Conservation (phyloP, 2,113 vertebrate genomes). For the Rhinolophus sinicus region DNA sequence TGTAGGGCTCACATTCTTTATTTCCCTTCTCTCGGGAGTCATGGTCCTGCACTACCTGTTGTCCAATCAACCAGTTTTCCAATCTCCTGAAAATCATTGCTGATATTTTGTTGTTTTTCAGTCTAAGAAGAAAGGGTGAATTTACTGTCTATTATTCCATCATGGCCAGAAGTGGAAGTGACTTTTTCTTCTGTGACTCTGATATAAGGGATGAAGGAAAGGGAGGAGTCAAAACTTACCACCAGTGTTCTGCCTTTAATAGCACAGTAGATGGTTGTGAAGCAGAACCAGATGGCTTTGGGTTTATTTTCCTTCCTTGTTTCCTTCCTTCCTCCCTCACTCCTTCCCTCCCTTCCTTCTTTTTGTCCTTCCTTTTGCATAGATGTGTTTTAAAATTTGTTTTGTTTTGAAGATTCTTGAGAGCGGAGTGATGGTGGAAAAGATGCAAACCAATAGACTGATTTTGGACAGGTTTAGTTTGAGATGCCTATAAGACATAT, state of each 20-base stretch:
- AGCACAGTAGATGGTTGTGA: background rate
- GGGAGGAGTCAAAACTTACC: background rate
- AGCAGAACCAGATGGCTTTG: background rate
- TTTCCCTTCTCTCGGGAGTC: background rate
- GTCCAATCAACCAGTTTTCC: background rate
- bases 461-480: background rate
- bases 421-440: background rate
- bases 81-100: background rate
- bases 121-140: background rate
- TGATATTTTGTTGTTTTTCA: background rate
- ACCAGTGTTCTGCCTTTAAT: background rate
- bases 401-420: constrained; percentile 36
- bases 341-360: background rate
- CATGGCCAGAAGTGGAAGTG: background rate
- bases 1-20: background rate
- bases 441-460: background rate
- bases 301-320: background rate
- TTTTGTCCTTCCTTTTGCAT: background rate
- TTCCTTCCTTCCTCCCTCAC: background rate
- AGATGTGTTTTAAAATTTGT: background rate
- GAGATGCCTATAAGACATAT: background rate
- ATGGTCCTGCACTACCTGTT: background rate
- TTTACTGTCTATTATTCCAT: background rate
- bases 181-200: background rate
- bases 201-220: background rate